Conservation (phyloP, 1,140 invertebrate species). For the Philotrypesis tridentata region DNA sequence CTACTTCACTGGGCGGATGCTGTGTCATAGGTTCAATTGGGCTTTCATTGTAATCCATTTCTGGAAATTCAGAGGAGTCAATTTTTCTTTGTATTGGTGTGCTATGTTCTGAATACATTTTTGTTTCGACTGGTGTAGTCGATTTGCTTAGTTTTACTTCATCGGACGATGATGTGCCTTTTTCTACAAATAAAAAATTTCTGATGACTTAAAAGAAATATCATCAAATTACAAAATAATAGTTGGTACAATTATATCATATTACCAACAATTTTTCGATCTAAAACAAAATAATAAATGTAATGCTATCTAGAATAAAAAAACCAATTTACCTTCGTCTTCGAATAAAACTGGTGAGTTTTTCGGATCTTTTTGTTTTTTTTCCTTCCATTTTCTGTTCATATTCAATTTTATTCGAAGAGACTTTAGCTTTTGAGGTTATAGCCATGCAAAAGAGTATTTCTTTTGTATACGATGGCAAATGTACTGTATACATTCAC, state of each 20-base stretch:
- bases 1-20: constrained; percentile 62
- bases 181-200: constrained; percentile 41
- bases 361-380: not conserved
- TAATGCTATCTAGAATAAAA: not conserved
- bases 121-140: constrained; percentile 1
- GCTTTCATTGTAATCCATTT: constrained; percentile 55
- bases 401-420: constrained; percentile 1
- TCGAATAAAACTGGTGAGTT: constrained; percentile 41
- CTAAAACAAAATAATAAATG: not conserved
- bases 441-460: not conserved
- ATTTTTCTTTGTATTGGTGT: constrained; percentile 56
- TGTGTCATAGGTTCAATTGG: constrained; percentile 59
- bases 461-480: not conserved
- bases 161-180: constrained; percentile 25
- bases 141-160: constrained; percentile 34
- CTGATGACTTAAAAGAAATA: constrained; percentile 7
- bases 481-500: not conserved
- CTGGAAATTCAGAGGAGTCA: constrained; percentile 49
- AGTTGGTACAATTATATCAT: not conserved
- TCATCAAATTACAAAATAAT: constrained; percentile 3
- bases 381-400: constrained; percentile 40
- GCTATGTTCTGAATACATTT: constrained; percentile 47
- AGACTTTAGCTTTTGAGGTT: not conserved
- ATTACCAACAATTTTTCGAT: not conserved
- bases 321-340: constrained; percentile 44